Evolutionary conservation across 30 jellyfish, hydroid and myxozoan genomes (phyloP).

Genomic region (Aurelia sp.): DNA sequence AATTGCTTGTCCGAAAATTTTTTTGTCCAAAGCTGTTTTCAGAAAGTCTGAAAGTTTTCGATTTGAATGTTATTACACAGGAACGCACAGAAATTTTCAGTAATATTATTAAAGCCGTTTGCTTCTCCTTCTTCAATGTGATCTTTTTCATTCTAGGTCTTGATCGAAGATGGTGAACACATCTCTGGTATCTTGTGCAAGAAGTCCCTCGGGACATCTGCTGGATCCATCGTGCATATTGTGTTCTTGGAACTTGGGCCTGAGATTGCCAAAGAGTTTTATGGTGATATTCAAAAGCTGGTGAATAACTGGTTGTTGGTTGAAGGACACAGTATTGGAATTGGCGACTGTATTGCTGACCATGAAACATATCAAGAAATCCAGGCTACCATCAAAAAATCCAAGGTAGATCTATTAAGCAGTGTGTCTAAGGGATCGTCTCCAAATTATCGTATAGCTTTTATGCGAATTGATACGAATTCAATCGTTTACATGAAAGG

Average conservation of each 20-base stretch:
- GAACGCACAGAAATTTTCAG: no score
- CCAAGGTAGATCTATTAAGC: constrained; percentile 58
- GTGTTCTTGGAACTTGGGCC: constrained; percentile 95
- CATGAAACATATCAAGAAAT: constrained; percentile 91
- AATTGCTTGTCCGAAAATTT: no score
- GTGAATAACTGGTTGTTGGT: constrained; percentile 88
- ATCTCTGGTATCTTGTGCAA: constrained; percentile 94
- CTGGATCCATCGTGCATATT: constrained; percentile 96
- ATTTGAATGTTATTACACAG: no score
- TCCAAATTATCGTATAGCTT: no score
- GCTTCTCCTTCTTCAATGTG: no score
- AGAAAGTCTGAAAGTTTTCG: no score
- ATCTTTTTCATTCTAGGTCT: constrained; percentile 63
- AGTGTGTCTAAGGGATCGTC: no score
- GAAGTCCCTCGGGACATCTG: constrained; percentile 97
- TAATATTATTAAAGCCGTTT: no score
- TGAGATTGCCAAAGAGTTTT: constrained; percentile 92
- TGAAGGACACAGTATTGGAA: constrained; percentile 99
- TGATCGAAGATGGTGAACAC: constrained; percentile 95
- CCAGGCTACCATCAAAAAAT: constrained; percentile 85
- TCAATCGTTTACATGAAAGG: no score
- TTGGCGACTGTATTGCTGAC: constrained; percentile 99
- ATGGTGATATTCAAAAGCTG: constrained; percentile 92
- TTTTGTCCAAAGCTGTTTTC: no score
- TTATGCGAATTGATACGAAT: no score